Evolutionary conservation across 2,888 invertebrate species (phyloP).

Genomic region (Stenoptilia bipunctidactyla): DNA sequence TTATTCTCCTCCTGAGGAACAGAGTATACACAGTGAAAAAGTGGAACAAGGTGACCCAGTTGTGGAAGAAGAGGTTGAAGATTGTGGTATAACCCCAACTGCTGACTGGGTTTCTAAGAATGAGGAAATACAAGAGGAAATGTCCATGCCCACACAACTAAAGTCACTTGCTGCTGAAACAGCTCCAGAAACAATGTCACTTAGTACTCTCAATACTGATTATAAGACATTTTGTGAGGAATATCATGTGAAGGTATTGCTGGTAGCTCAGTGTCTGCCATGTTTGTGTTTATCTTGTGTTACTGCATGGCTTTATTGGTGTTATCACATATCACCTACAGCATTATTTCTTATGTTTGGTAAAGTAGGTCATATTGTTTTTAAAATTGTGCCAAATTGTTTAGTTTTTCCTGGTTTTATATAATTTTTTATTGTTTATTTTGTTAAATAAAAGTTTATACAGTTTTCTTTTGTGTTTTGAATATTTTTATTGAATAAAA

Average conservation of each 20-base stretch:
- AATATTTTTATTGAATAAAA: no score
- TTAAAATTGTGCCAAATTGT: no score
- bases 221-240: constrained; percentile 81
- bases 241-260: constrained; percentile 75
- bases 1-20: constrained; percentile 25
- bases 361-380: no score
- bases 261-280: constrained; percentile 23
- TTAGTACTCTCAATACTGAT: constrained; percentile 76
- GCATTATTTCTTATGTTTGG: constrained; percentile 7
- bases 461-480: no score
- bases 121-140: constrained; percentile 25
- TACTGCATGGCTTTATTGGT: constrained; percentile 19
- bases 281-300: constrained; percentile 21
- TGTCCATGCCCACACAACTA: constrained; percentile 26
- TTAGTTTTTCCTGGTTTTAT: no score
- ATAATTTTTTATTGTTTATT: no score
- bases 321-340: constrained; percentile 25
- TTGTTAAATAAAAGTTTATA: no score
- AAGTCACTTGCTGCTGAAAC: constrained; percentile 42
- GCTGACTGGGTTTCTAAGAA: constrained; percentile 13
- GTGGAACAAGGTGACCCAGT: constrained; percentile 26
- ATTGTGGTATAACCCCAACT: constrained; percentile 28
- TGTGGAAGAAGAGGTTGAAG: constrained; percentile 49
- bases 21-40: constrained; percentile 28
- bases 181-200: constrained; percentile 39